phyloP scores from a whole-genome alignment of 2,113 vertebrate species.

The Datnioides undecimradiatus region DNA sequence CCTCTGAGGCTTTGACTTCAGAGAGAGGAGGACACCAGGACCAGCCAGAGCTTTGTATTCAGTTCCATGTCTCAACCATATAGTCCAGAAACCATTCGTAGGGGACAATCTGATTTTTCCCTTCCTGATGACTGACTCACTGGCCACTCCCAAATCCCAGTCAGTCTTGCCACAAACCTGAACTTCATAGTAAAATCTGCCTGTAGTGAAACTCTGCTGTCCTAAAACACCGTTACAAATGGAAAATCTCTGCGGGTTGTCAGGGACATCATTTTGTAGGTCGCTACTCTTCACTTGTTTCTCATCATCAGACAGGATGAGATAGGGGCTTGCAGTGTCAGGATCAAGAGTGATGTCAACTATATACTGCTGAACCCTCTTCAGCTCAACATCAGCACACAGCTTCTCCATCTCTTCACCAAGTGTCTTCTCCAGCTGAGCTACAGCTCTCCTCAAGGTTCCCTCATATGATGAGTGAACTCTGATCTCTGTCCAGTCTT shows the following conservation, averaged over 20 bases:
- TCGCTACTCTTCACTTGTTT: neutral
- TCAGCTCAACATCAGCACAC: neutral
- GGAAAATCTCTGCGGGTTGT: neutral
- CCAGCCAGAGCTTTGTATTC: conserved; percentile 12
- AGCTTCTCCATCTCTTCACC: neutral
- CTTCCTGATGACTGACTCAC: neutral
- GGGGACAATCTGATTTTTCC: conserved; percentile 3
- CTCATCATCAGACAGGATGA: neutral
- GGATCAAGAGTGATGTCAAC: neutral
- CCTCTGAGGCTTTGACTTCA: conserved; percentile 5
- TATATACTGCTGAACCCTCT: neutral
- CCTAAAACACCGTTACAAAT: neutral
- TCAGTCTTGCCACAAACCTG: neutral
- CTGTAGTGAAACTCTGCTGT: conserved; percentile 13
- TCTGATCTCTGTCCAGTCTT: conserved; percentile 14
- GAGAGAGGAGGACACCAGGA: neutral
- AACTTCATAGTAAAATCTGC: conserved; percentile 30
- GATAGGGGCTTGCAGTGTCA: neutral
- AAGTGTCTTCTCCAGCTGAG: conserved; percentile 9
- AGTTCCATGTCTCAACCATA: conserved; percentile 9
- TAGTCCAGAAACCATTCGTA: neutral
- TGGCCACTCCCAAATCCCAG: conserved; percentile 17
- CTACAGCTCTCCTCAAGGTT: conserved; percentile 5
- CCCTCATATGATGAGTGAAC: conserved; percentile 1
- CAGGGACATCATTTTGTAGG: neutral